Evolutionary conservation across 2,797 vertebrate genomes (phyloP), one percentile per base, ranked within the genome.

Genomic region (Pangasius macronema): DNA sequence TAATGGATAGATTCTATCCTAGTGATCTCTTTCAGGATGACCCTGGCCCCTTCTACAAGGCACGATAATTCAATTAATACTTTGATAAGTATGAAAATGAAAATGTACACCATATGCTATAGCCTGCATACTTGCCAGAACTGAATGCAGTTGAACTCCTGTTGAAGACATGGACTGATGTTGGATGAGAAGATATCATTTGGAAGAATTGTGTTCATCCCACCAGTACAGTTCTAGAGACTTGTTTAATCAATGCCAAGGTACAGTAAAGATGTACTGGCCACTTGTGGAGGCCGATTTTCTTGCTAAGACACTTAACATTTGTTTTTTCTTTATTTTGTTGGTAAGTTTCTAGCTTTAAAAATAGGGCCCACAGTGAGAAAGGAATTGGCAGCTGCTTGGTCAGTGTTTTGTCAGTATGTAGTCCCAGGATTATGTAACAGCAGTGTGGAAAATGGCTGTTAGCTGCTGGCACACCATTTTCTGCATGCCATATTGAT

Each of bases 351-450:
- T 82, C 24, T 46, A 55, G 11, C 4, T 24, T 18, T 63, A 16
- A 46, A 63, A 65, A 63, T 59, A 36, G 4, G 10, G 11, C 55
- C 33, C 33, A 42, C 27, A 46, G 39, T 49, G 27, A n/a, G 27
- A 7, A 65, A 82, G 27, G 57, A 61, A 42, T 27, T 24, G 76
- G 49, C 16, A 76, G 73, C 6, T 57, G 51, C 53, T 39, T 59
- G 33, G 33, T 57, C 82, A 83, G 42, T 53, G 39, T 30, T 87
- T 82, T 77, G 76, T 86, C 63, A 57, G 84, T 73, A 85, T 67
- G 27, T 36, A 59, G 53, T 87, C 57, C 88, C 30, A 86, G 79
- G 83, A 63, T 91, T 88, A 90, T 75, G 27, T 90, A 87, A 90
- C 89, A 51, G 16, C 51, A 86, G 42, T 5, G 61, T 87, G 84